Conservation (phyloP, 2,888 invertebrate species). For the Eustalomyia histrio region DNA sequence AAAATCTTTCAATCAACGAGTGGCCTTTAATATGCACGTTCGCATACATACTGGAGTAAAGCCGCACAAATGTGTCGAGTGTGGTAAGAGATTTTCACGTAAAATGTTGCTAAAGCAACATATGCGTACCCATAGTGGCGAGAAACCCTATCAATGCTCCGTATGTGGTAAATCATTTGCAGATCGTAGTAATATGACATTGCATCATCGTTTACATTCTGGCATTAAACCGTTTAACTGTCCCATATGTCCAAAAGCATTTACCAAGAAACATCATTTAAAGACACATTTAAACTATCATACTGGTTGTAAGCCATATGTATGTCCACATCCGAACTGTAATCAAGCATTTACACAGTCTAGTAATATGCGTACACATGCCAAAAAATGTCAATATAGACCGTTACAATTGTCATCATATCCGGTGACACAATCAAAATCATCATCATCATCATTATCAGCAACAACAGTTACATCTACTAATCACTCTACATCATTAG, state of each 20-base stretch:
- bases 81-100: slow-evolving; percentile 90
- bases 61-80: slow-evolving; percentile 87
- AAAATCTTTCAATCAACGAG: slow-evolving; percentile 91
- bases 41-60: slow-evolving; percentile 90
- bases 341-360: slow-evolving; percentile 90
- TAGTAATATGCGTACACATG: slow-evolving; percentile 92
- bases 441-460: slow-evolving; percentile 61
- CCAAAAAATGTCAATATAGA: slow-evolving; percentile 85
- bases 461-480: slow-evolving; percentile 56
- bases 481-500: slow-evolving; percentile 39
- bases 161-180: slow-evolving; percentile 91
- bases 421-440: slow-evolving; percentile 59
- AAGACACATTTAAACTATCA: slow-evolving; percentile 92
- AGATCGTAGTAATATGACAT: slow-evolving; percentile 91
- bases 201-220: slow-evolving; percentile 89
- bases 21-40: slow-evolving; percentile 93
- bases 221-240: slow-evolving; percentile 89
- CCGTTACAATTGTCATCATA: slow-evolving; percentile 70
- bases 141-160: slow-evolving; percentile 89
- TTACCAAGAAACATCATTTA: slow-evolving; percentile 91
- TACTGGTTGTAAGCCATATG: slow-evolving; percentile 90
- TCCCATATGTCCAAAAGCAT: slow-evolving; percentile 84
- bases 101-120: slow-evolving; percentile 93
- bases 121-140: slow-evolving; percentile 89
- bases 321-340: slow-evolving; percentile 84